Conservation (phyloP, 2,888 invertebrate genomes). For the Thecocarcelia acutangulata region DNA sequence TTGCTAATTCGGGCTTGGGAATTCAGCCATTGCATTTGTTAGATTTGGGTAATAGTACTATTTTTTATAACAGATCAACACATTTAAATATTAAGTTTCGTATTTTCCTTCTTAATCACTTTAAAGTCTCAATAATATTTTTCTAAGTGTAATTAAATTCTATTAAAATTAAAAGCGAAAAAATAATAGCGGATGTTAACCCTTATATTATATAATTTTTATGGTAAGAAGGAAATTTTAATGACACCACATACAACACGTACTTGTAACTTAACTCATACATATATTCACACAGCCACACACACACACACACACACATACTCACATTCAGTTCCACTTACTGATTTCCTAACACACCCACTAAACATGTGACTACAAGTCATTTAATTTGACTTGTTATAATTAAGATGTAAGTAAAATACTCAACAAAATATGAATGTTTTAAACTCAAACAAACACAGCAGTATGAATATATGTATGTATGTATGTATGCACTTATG, state of each 20-base stretch:
- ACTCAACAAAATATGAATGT: constrained; percentile 19
- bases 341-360: constrained; percentile 5
- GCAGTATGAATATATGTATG: too few relatives aligned
- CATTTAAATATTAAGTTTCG: too few relatives aligned
- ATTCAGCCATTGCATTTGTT: too few relatives aligned
- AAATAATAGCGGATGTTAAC: constrained; percentile 59
- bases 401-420: constrained; percentile 48
- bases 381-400: constrained; percentile 49
- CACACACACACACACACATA: not conserved
- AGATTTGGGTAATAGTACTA: too few relatives aligned
- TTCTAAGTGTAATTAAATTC: constrained; percentile 35
- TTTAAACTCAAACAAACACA: not conserved
- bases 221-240: constrained; percentile 58
- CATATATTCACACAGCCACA: not conserved
- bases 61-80: too few relatives aligned
- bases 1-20: too few relatives aligned
- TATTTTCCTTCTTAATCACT: too few relatives aligned
- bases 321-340: not conserved
- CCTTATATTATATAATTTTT: constrained; percentile 40
- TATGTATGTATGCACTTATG: too few relatives aligned
- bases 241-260: constrained; percentile 59
- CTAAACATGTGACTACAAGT: constrained; percentile 30
- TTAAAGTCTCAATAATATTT: not conserved
- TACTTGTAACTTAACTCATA: constrained; percentile 47
- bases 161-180: constrained; percentile 32